Base-by-base conservation (phyloP, 2,888 invertebrate species). In the Ischnura elegans region DNA sequence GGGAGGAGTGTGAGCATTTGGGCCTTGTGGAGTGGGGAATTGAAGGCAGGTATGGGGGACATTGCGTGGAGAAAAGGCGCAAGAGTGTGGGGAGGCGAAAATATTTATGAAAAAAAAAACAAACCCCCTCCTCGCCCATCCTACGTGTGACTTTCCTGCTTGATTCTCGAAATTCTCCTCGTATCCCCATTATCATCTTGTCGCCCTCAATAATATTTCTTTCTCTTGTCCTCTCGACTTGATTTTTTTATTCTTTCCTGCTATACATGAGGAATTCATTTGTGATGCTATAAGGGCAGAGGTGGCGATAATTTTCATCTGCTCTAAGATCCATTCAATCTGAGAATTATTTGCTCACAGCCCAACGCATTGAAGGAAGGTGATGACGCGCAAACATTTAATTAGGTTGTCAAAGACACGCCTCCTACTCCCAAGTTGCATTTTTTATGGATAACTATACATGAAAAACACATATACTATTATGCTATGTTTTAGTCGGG, bases 121-220 rank as follows among this genome's bases (percentile, higher is more conserved):
- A 90, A 61, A 43, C 13, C 2, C 1, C 6, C n/a, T 2, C 29
- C 13, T 25, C 36, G 45, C 36, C 2, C 21, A 0, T 36, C 10
- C 29, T 5, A 76, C 36, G 90, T 90, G 90, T 90, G 90, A 90
- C 61, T 61, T 90, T 90, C 43, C 90, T 90, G 29, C 29, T 36
- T n/a, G 76, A 76, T 76, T 76, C 16, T 76, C 76, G 76, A 36
- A 76, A 76, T 76, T 76, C 36, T 76, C 36, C 36, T 13, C 76
- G 10, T 76, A 29, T n/a, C 76, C 76, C 76, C 76, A 0, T 76
- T 1, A 76, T 76, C 76, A 36, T 25, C 36, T 10, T 13, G 76
- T 76, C 36, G 76, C 36, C 76, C 29, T 76, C 36, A 76, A 29
- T 76, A 36, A 76, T 76, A 76, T 76, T 76, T 76, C 76, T 76